Conservation (phyloP, 2,113 vertebrate genomes). For the Phaethon lepturus region DNA sequence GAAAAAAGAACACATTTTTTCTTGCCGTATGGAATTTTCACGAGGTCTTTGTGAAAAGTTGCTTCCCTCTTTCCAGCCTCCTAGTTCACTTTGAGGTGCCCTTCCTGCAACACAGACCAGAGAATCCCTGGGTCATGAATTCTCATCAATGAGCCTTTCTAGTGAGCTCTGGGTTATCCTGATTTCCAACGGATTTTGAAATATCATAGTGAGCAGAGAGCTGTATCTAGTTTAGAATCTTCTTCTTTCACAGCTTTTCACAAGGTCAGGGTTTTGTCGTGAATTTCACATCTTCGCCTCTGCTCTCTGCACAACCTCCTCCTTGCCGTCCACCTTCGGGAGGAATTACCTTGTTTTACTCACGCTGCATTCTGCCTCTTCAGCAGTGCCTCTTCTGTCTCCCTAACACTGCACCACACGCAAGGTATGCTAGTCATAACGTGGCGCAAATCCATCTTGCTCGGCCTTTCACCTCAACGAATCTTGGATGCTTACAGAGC, state of each 20-base stretch:
- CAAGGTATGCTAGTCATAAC: neutral
- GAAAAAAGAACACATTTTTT: neutral
- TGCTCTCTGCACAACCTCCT: neutral
- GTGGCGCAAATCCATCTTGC: neutral
- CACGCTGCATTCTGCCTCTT: neutral
- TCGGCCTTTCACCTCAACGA: neutral
- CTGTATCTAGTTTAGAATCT: neutral
- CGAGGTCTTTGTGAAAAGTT: neutral
- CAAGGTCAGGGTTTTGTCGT: neutral
- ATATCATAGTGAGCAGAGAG: neutral
- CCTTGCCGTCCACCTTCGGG: neutral
- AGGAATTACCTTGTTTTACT: neutral
- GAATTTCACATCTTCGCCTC: neutral
- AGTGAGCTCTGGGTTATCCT: neutral
- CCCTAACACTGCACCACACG: neutral
- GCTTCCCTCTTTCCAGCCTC: neutral
- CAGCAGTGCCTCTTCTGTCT: neutral
- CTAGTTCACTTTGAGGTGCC: neutral
- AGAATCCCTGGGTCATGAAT: neutral
- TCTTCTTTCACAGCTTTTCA: neutral
- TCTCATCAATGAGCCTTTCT: neutral
- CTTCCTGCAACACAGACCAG: neutral
- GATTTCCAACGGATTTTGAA: neutral
- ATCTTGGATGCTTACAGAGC: neutral
- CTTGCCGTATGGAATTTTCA: neutral